Evolutionary conservation across 1,140 invertebrate species (phyloP).

Genomic region (Tetraneura akinire): DNA sequence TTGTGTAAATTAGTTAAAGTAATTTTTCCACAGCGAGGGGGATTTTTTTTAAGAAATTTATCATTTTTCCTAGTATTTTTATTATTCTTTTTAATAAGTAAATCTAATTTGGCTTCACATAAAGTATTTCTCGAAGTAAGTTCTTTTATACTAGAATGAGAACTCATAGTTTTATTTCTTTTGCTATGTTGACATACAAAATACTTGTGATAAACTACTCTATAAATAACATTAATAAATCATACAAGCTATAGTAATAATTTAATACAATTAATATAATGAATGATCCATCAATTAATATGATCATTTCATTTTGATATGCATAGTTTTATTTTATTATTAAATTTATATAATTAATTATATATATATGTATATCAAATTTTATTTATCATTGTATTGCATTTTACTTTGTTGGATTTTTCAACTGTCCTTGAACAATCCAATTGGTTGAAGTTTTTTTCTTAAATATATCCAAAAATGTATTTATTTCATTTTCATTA

Average conservation of each 20-base stretch:
- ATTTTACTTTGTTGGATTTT: neutral
- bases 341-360: too few species aligned
- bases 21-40: neutral
- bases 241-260: too few species aligned
- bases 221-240: too few species aligned
- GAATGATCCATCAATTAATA: too few species aligned
- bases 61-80: slow-evolving; percentile 19
- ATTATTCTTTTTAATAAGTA: slow-evolving; percentile 11
- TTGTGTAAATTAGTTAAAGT: neutral
- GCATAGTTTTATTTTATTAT: too few species aligned
- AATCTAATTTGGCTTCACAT: neutral
- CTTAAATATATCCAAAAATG: neutral
- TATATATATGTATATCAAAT: too few species aligned
- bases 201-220: slow-evolving; percentile 5
- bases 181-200: neutral
- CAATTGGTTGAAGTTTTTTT: neutral
- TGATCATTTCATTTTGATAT: too few species aligned
- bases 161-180: neutral
- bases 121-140: neutral
- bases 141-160: neutral
- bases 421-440: neutral
- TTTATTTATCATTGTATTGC: too few species aligned
- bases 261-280: too few species aligned
- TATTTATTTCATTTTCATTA: neutral
- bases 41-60: slow-evolving; percentile 7